These are phyloP conservation scores for Danaus melanippus DNA, from an alignment of 1,140 invertebrate genomes.

Conservation along the genomic window DNA sequence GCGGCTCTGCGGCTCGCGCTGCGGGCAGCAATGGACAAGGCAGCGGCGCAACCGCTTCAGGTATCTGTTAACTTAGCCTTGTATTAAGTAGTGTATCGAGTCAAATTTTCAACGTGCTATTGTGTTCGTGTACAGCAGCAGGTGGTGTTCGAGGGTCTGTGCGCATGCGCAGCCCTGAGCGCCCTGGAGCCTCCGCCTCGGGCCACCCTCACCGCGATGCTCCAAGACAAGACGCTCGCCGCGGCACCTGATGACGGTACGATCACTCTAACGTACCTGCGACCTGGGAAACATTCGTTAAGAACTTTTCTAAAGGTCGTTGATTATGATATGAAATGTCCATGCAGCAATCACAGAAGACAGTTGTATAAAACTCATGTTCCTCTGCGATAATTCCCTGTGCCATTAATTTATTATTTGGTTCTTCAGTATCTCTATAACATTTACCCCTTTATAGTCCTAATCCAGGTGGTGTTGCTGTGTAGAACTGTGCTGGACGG, in stretches of 20 bases:
- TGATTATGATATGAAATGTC: too few species aligned
- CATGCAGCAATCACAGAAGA: too few species aligned
- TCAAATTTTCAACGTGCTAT: too few species aligned
- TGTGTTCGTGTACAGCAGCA: conserved; percentile 50
- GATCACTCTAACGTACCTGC: not conserved
- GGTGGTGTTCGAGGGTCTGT: conserved; percentile 84
- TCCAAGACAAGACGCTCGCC: conserved; percentile 86
- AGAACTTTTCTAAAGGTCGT: too few species aligned
- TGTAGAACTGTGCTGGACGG: conserved; percentile 62
- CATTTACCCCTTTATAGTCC: conserved; percentile 70
- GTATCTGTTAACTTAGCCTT: conserved; percentile 32
- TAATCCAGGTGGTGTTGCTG: conserved; percentile 63
- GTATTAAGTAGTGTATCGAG: too few species aligned
- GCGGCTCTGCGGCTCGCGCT: conserved; percentile 65
- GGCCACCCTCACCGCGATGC: conserved; percentile 77
- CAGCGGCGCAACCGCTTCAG: conserved; percentile 77
- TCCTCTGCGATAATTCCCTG: conserved; percentile 5
- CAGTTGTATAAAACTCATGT: not conserved
- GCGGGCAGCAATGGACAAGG: conserved; percentile 79
- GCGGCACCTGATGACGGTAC: conserved; percentile 78
- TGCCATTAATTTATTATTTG: conserved; percentile 5
- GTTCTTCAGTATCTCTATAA: conserved; percentile 41
- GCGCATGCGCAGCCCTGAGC: conserved; percentile 82
- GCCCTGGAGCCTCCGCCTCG: conserved; percentile 66
- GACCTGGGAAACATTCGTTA: too few species aligned